phyloP scores from a whole-genome alignment of 1,140 invertebrate genomes.

The Sitodiplosis mosellana region DNA sequence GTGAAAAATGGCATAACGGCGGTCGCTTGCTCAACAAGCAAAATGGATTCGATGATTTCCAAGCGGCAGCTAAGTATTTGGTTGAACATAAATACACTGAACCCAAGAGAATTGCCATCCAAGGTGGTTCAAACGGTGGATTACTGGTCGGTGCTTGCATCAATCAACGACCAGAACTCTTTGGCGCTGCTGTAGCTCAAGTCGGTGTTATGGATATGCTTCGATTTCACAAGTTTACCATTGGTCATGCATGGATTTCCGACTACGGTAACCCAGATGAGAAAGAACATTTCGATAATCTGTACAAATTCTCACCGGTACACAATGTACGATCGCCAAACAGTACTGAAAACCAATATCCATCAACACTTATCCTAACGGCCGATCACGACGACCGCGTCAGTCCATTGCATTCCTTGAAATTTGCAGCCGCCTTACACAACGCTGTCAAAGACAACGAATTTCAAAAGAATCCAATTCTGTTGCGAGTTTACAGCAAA shows the following conservation, averaged over 20 bases:
- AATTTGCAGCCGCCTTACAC: constrained; percentile 85
- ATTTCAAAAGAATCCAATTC: constrained; percentile 65
- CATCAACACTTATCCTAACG: constrained; percentile 74
- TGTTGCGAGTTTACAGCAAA: constrained; percentile 83
- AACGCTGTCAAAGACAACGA: constrained; percentile 41
- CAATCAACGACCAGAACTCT: constrained; percentile 91
- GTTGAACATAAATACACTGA: constrained; percentile 66
- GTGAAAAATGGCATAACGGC: constrained; percentile 87
- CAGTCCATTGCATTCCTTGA: constrained; percentile 87
- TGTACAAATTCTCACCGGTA: constrained; percentile 85
- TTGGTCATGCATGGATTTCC: constrained; percentile 89
- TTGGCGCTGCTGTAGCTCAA: constrained; percentile 76
- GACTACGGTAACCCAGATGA: constrained; percentile 90
- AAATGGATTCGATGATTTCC: constrained; percentile 96
- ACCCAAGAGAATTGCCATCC: constrained; percentile 59
- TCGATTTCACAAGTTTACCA: constrained; percentile 95
- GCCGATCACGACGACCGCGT: constrained; percentile 98
- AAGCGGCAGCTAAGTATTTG: constrained; percentile 79
- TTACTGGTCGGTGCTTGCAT: constrained; percentile 78
- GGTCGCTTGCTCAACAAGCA: constrained; percentile 87
- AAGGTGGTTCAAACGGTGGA: constrained; percentile 94
- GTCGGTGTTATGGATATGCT: constrained; percentile 95
- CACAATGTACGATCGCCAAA: constrained; percentile 74
- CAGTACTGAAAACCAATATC: constrained; percentile 50
- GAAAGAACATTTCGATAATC: constrained; percentile 69